Conservation (phyloP, 30 jellyfish, hydroid and myxozoan species). For the Aurelia aurita complex sp. Pacific region DNA sequence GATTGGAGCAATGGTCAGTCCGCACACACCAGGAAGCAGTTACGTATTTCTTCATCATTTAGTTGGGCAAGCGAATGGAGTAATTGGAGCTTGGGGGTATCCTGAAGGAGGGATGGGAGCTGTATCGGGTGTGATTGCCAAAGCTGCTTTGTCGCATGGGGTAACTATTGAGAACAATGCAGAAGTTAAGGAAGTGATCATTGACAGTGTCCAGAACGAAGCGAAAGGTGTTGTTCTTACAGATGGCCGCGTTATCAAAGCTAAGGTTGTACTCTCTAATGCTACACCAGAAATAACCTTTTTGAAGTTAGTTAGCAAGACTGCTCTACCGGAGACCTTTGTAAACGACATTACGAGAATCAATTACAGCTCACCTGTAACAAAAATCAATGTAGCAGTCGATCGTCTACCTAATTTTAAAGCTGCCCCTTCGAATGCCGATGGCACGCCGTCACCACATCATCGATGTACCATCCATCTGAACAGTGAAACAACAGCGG, state of each 20-base stretch:
- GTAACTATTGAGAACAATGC: slow-evolving; percentile 48
- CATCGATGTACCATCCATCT: slow-evolving; percentile 64
- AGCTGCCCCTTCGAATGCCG: slow-evolving; percentile 31
- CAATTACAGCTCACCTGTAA: slow-evolving; percentile 46
- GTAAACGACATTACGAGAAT: slow-evolving; percentile 5
- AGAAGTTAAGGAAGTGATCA: slow-evolving; percentile 39
- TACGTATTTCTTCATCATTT: slow-evolving; percentile 59
- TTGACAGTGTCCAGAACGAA: background rate
- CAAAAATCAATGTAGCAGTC: slow-evolving; percentile 55
- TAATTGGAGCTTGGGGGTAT: slow-evolving; percentile 64
- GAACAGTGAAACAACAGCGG: slow-evolving; percentile 43
- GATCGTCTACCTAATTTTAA: slow-evolving; percentile 44
- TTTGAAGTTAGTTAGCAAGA: slow-evolving; percentile 22
- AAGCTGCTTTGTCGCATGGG: slow-evolving; percentile 41
- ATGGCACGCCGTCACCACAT: slow-evolving; percentile 54
- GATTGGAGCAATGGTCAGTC: slow-evolving; percentile 62
- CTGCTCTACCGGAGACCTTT: slow-evolving; percentile 42
- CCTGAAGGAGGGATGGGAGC: slow-evolving; percentile 82
- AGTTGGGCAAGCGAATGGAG: slow-evolving; percentile 64
- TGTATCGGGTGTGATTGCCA: slow-evolving; percentile 52
- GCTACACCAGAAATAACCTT: slow-evolving; percentile 67
- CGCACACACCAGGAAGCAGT: slow-evolving; percentile 71
- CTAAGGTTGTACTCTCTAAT: slow-evolving; percentile 37
- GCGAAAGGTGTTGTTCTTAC: slow-evolving; percentile 48
- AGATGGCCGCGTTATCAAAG: slow-evolving; percentile 35